Base-by-base conservation (phyloP, 1,140 invertebrate genomes). In the Hypothenemus hampei region DNA sequence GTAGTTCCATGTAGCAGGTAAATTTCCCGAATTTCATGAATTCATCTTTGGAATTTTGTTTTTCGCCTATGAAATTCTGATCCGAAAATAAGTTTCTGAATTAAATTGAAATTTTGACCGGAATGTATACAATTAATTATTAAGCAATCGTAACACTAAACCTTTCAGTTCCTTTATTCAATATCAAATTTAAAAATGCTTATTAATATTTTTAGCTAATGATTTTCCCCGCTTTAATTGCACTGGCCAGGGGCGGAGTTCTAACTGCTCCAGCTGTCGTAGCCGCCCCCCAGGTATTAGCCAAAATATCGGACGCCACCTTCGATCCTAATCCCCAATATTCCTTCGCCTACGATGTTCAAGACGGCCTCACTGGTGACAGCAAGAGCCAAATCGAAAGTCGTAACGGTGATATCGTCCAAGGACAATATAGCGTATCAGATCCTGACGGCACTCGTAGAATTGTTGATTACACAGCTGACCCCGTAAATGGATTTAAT, bases 381-480 rank as follows among this genome's bases (percentile, higher is more conserved):
- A 73, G 75, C 58, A 80, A 81, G 66, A 76, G 74, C 57, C 78
- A 80, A 66, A 71, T 78, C 39, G 79, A 81, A 68, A 74, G 71
- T 21, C 70, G 78, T 5, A 72, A 75, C 44, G 83, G 83, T 8
- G 81, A 84, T 64, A 75, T 83, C 16, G 82, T 84, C 8, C 78
- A 82, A 63, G 82, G 82, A 69, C 47, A 50, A 37, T 57, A 57
- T 36, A 50, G 47, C 15, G 37, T 57, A n/a, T 46, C 36, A 13
- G 55, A 57, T 21, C 55, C 55, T 40, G 47, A 50, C 20, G 55
- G 55, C 21, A 57, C 77, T 44, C 53, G 55, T 41, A 52, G 57
- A 47, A 58, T 78, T n/a, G 82, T 84, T 1, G 80, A 83, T 58
- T 85, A 86, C 69, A 82, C 80, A 8, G 79, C 80, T 18, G 79